Base-by-base conservation (phyloP, 2,888 invertebrate species). In the Smittia aterrima region DNA sequence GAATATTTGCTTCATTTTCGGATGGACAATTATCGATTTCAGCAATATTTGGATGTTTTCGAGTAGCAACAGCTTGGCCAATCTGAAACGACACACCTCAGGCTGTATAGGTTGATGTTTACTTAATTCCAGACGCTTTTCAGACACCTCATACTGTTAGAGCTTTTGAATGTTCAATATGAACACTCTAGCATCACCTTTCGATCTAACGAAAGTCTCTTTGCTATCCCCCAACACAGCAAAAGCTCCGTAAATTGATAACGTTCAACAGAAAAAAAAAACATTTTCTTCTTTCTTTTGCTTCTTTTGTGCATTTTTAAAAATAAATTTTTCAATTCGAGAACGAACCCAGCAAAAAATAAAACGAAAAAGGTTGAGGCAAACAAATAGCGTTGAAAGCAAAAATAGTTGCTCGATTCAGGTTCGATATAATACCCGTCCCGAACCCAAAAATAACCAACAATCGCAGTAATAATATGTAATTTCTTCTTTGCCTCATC, bases 391-490 rank as follows among this genome's bases (percentile, higher is more conserved):
- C n/a, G 16, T 47, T n/a, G 47, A 47, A 47, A 47, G 47, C 11
- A 47, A 16, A 16, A 11, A 47, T n/a, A 47, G 47, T 47, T 47
- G 47, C 16, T 47, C 16, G n/a, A 11, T 47, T n/a, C 47, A 47
- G 47, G 47, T 47, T 47, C n/a, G 47, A 47, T 47, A 16, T 16
- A 47, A 47, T 32, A 32, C 32, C 32, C 32, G 32, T 32, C 47
- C 16, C 16, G n/a, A 11, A 47, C 20, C 67, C 67, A 67, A 67
- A 67, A 67, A 67, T 67, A 67, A 67, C 67, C 41, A 58, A 18
- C 32, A 6, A 66, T 20, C 16, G 22, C 20, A n/a, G 64, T 67
- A 67, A 67, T 67, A 41, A 67, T 40, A 67, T 67, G 67, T 67
- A 67, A 67, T 67, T 67, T 67, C 32, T 32, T 67, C 16, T 58